A percentile compares a stretch with the other conserved stretches of the same genome.
These are phyloP conservation scores for Aphaenogaster rudis DNA, from an alignment of 1,140 invertebrate species.

Conservation along the genomic window DNA sequence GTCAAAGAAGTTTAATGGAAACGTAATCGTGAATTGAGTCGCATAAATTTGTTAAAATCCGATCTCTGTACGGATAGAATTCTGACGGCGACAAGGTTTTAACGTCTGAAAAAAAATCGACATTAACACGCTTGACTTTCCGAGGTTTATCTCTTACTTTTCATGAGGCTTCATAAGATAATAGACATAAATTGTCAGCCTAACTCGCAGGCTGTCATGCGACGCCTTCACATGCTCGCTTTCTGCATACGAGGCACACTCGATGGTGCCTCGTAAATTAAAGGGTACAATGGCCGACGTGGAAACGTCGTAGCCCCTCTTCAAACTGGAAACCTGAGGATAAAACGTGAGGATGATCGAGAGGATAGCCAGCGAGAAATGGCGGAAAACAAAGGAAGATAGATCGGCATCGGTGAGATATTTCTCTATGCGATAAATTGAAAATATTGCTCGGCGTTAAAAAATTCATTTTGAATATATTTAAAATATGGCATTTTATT, in stretches of 20 bases:
- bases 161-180: conserved; percentile 15
- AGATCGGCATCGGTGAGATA: neutral
- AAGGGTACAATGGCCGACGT: conserved; percentile 54
- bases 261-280: conserved; percentile 54
- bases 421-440: conserved; percentile 15
- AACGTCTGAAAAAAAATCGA: conserved; percentile 1
- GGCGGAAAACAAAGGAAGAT: conserved; percentile 48
- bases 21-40: neutral
- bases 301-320: conserved; percentile 40
- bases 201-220: conserved; percentile 29
- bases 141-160: neutral
- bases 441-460: neutral
- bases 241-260: conserved; percentile 57
- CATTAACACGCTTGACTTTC: neutral
- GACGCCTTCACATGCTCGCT: conserved; percentile 35
- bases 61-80: neutral
- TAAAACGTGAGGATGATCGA: conserved; percentile 64
- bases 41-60: neutral
- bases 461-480: neutral
- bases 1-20: neutral
- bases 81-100: neutral
- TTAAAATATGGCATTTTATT: neutral
- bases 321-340: conserved; percentile 59
- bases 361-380: conserved; percentile 1
- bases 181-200: conserved; percentile 48